Percentiles rank a stretch among this genome's conserved stretches.
Conservation (phyloP, 2,797 vertebrate genomes). For the Neoniphon sammara region DNA sequence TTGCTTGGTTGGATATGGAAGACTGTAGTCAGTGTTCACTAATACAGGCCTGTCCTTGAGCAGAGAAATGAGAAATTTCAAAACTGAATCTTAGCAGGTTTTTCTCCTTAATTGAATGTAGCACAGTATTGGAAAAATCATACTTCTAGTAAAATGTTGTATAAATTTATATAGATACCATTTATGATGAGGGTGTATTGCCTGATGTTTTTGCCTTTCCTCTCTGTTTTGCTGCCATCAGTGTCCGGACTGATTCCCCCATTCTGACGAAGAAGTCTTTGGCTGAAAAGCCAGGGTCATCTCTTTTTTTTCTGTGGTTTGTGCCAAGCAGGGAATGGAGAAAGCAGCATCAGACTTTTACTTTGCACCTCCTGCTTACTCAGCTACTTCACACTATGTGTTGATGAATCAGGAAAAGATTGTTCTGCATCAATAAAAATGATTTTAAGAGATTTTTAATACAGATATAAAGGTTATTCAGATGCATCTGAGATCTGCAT, state of each 20-base stretch:
- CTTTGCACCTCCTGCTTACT: conserved; percentile 48
- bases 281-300: conserved; percentile 24
- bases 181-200: not conserved
- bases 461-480: conserved; percentile 51
- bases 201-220: conserved; percentile 1
- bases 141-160: not conserved
- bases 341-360: conserved; percentile 43
- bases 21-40: not conserved
- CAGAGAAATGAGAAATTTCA: not conserved
- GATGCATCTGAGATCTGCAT: conserved; percentile 29
- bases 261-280: conserved; percentile 24
- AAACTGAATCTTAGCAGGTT: not conserved
- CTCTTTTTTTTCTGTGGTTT: conserved; percentile 13
- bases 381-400: conserved; percentile 43
- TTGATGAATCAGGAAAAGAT: conserved; percentile 50
- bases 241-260: not conserved
- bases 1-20: not conserved
- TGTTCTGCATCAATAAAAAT: conserved; percentile 61
- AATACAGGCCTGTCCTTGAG: not conserved
- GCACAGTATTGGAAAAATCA: not conserved
- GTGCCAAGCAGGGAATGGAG: conserved; percentile 34
- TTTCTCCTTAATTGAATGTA: not conserved
- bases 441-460: conserved; percentile 62
- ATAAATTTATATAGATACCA: conserved; percentile 2
- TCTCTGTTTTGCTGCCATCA: not conserved